Evolutionary conservation across 2,888 invertebrate species (phyloP), one percentile per base, ranked within the genome.

Genomic region (Eugnorisma glareosa): DNA sequence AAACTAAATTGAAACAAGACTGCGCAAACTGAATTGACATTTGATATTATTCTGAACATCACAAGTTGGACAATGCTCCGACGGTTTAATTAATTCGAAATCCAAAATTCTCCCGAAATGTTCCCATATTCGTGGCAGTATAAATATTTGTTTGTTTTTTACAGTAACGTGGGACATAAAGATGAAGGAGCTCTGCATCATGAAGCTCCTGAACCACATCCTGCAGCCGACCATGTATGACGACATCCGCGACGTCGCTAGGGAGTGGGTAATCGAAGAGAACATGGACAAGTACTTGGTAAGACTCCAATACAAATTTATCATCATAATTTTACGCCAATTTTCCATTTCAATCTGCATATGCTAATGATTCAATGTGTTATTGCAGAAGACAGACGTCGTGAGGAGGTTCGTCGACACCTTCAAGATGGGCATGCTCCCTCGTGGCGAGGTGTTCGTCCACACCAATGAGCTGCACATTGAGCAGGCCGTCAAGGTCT

Each of bases 181-280:
- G 89, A 92, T 93, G 76, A 97, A 96, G 92, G 97, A 97, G 91
- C 93, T 97, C 77, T 96, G 97, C 90, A 94, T 97, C 81, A 91
- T 97, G 90, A 95, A 96, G 88, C 95, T 98, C 81, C 93, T 97
- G 91, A 97, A 97, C 89, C 97, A 97, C 91, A 97, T 98, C 83
- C 94, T 97, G 90, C 97, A 97, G 91, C 97, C 96, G 7, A 97
- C 97, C 89, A 95, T 97, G 84, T 97, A 97, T 93, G 95, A 97
- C 24, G 97, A 97, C 89, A 95, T 97, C 89, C 93, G 96, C 75
- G 97, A 97, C 51, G 95, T 97, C 77, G 97, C 97, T 84, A 94
- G 97, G 75, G 96, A 95, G 78, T 98, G 97, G 92, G 94, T 97
- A 84, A 95, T 98, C 59, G 97, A 97, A 88, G 97, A 97, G 13